Base-by-base conservation (phyloP, 2,888 invertebrate species). In the Celastrina argiolus region DNA sequence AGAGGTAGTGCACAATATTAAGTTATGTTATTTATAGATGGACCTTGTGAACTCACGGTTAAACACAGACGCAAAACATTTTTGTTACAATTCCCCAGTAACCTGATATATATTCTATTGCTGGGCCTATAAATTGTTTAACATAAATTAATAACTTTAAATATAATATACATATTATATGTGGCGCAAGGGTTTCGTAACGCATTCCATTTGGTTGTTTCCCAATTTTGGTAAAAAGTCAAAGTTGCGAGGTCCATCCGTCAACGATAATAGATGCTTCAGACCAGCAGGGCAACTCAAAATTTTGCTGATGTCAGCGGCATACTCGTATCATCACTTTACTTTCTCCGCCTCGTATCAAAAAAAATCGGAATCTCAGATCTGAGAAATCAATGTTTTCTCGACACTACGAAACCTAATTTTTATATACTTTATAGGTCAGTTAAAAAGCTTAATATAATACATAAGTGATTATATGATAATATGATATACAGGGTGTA, bases 91-190 rank as follows among this genome's bases (percentile, higher is more conserved):
- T 8, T 10, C 58, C 58, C 1, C 16, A 56, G n/a, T 28, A 56
- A 56, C 2, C 28, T 58, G 58, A 31, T 58, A 8, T 58, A 31
- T 58, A 58, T 31, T 31, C 10, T n/a, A 56, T 56, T 28, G 26
- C 14, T 58, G 31, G 7, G 58, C 31, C 58, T 58, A 58, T 58
- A 58, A 58, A 58, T 58, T 58, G 31, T 58, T 58, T 58, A 58
- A 31, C 31, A 58, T 58, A 31, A 2, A 58, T 58, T 58, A 31
- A 58, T 58, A 58, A n/a, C n/a, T 58, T 31, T 58, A 31, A n/a
- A n/a, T 58, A 31, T 28, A 56, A 16, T 58, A 31, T 31, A 31
- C 31, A 58, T 58, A 58, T 58, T 58, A 31, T 31, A 16, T 28
- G 31, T 58, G 58, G 58, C 58, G 58, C 31, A 58, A 58, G 31